Conservation (phyloP, 2,113 vertebrate genomes). For the Muscicapa adusta region DNA sequence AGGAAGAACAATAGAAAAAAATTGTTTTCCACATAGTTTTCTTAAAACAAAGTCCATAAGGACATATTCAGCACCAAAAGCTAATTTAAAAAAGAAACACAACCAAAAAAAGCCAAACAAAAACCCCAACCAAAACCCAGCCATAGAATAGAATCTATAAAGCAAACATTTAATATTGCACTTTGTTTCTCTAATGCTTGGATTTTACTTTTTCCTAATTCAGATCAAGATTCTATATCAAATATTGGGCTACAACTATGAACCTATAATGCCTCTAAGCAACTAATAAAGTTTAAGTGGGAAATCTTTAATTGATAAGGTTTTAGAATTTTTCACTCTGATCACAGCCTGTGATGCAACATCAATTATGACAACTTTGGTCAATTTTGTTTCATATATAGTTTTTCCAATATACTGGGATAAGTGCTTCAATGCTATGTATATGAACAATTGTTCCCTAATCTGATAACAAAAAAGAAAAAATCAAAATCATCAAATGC, state of each 20-base stretch:
- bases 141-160: slow-evolving; percentile 81
- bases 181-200: slow-evolving; percentile 87
- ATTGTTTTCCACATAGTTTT: slow-evolving; percentile 85
- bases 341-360: slow-evolving; percentile 46
- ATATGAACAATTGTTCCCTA: slow-evolving; percentile 77
- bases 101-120: background rate
- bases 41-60: slow-evolving; percentile 80
- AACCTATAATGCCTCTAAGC: slow-evolving; percentile 68
- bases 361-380: slow-evolving; percentile 65
- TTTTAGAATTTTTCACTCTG: slow-evolving; percentile 45
- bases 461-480: slow-evolving; percentile 59
- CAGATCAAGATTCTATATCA: slow-evolving; percentile 80
- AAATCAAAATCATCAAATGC: slow-evolving; percentile 79
- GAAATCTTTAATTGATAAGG: slow-evolving; percentile 56
- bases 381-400: slow-evolving; percentile 65
- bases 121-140: slow-evolving; percentile 63
- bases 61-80: slow-evolving; percentile 80
- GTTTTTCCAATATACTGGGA: slow-evolving; percentile 28
- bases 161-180: slow-evolving; percentile 91
- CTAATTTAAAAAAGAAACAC: background rate
- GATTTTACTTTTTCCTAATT: slow-evolving; percentile 79
- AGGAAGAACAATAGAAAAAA: slow-evolving; percentile 87
- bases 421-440: slow-evolving; percentile 69
- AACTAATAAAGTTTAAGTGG: slow-evolving; percentile 45
- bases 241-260: slow-evolving; percentile 80